phyloP scores from a whole-genome alignment of 1,140 invertebrate genomes.

The Limonius californicus region DNA sequence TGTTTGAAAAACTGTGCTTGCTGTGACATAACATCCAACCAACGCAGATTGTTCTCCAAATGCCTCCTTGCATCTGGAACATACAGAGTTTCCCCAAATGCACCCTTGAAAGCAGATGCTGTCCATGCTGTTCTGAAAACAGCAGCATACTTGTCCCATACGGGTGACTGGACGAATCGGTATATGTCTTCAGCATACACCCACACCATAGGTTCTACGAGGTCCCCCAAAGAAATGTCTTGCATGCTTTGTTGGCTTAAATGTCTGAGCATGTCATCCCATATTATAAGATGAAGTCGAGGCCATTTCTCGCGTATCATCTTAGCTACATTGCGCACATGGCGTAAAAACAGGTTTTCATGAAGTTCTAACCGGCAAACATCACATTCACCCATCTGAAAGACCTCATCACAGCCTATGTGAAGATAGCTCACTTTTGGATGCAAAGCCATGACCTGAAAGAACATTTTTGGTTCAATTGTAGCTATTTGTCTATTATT shows the following conservation, averaged over 20 bases:
- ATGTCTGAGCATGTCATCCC: conserved; percentile 92
- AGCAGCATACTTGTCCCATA: conserved; percentile 77
- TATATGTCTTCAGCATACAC: conserved; percentile 63
- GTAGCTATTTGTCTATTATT: no score
- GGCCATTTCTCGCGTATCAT: conserved; percentile 62
- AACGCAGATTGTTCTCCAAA: conserved; percentile 67
- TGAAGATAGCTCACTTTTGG: conserved; percentile 53
- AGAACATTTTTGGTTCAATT: no score
- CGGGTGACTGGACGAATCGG: conserved; percentile 43
- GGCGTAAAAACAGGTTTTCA: conserved; percentile 66
- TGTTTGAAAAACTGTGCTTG: conserved; percentile 50
- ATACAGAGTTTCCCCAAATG: conserved; percentile 74
- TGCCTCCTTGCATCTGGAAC: conserved; percentile 64
- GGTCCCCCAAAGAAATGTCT: conserved; percentile 65
- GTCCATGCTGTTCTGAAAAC: conserved; percentile 88
- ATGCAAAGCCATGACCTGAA: conserved; percentile 61
- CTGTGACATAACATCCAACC: conserved; percentile 63
- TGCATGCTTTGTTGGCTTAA: conserved; percentile 64
- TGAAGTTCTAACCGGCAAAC: conserved; percentile 56
- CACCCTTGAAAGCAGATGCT: conserved; percentile 89
- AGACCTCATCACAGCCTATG: conserved; percentile 80
- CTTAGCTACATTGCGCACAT: conserved; percentile 61
- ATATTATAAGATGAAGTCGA: conserved; percentile 68
- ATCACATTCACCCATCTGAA: conserved; percentile 76
- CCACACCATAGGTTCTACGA: conserved; percentile 88